These are phyloP conservation scores for Neofelis nebulosa DNA, from an alignment of 2,113 vertebrate species.

Conservation along the genomic window DNA sequence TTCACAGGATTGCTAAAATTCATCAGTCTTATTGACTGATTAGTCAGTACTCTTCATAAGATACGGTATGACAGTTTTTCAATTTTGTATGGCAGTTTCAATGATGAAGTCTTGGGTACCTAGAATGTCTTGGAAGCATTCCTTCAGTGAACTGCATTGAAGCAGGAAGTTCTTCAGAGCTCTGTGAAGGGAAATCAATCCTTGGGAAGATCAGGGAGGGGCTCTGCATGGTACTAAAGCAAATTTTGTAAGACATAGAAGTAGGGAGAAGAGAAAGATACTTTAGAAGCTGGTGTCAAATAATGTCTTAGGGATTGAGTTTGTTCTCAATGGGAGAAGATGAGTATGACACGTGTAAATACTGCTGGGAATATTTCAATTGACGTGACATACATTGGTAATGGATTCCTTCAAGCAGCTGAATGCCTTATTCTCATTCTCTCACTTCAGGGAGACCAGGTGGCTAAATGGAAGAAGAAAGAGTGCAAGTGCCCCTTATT, in stretches of 20 bases:
- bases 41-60: constrained; percentile 30
- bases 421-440: constrained; percentile 43
- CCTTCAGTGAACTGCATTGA: constrained; percentile 15
- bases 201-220: background rate
- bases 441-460: constrained; percentile 1
- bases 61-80: background rate
- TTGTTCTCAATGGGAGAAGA: constrained; percentile 30
- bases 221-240: constrained; percentile 12
- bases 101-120: constrained; percentile 58
- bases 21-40: constrained; percentile 40
- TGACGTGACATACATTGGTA: constrained; percentile 50
- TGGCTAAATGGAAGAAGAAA: constrained; percentile 49
- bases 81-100: constrained; percentile 15
- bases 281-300: constrained; percentile 53
- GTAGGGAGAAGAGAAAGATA: constrained; percentile 28
- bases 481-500: background rate
- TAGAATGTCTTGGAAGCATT: constrained; percentile 38
- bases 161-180: constrained; percentile 29
- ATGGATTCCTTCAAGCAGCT: constrained; percentile 44
- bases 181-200: constrained; percentile 24
- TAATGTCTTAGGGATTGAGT: constrained; percentile 15
- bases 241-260: constrained; percentile 29
- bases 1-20: background rate
- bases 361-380: constrained; percentile 51
- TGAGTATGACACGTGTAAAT: constrained; percentile 27